Conservation (phyloP, 1,140 invertebrate species). For the Dreissena rostriformis region DNA sequence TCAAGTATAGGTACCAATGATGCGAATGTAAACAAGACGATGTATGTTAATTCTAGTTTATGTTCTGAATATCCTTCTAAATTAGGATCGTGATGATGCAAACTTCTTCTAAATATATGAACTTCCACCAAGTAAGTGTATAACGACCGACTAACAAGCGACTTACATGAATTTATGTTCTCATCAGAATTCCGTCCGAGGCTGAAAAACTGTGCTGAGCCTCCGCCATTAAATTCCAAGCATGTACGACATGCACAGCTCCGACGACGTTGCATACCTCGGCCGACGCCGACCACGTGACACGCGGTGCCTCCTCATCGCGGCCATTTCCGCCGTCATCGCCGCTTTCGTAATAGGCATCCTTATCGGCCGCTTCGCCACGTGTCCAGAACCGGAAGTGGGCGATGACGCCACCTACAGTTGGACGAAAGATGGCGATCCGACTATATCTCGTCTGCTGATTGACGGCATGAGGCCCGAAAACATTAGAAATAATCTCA, state of each 20-base stretch:
- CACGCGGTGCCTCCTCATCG: constrained; percentile 24
- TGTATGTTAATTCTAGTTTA: no score
- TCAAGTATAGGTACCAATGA: no score
- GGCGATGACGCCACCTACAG: constrained; percentile 6
- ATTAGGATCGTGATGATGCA: no score
- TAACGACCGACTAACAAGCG: no score
- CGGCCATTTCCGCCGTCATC: neutral
- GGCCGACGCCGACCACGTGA: constrained; percentile 14
- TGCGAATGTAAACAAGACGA: no score
- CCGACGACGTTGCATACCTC: neutral
- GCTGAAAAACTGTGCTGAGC: no score
- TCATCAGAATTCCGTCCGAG: no score
- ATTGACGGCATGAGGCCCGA: constrained; percentile 57
- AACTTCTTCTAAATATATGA: no score
- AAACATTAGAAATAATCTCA: constrained; percentile 66
- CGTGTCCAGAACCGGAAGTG: constrained; percentile 19
- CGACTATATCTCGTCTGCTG: constrained; percentile 35
- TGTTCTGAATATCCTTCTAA: no score
- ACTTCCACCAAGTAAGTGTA: no score
- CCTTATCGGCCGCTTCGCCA: constrained; percentile 36
- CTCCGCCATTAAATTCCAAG: no score
- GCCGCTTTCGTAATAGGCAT: constrained; percentile 32
- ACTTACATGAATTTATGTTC: no score
- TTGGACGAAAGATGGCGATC: constrained; percentile 48
- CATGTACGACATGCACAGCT: constrained; percentile 11